phyloP scores from a whole-genome alignment of 2,797 vertebrate genomes.

The Syncerus caffer region DNA sequence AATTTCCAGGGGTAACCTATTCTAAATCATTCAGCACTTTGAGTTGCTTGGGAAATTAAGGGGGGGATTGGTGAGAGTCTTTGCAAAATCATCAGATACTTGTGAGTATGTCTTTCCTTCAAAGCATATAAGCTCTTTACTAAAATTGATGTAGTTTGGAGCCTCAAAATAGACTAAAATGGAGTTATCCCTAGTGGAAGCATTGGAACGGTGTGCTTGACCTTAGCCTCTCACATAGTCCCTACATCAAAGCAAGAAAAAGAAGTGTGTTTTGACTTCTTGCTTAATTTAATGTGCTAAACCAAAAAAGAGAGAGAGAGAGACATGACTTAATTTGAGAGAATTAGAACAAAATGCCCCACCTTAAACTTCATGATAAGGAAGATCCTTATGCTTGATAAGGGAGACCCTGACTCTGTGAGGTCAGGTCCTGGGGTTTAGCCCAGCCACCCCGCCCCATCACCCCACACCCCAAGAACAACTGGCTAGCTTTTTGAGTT shows the following conservation, averaged over 20 bases:
- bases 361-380: neutral
- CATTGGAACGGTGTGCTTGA: neutral
- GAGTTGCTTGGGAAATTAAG: neutral
- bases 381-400: neutral
- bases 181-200: neutral
- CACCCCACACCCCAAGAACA: neutral
- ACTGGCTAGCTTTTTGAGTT: neutral
- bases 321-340: neutral
- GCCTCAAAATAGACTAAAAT: neutral
- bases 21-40: neutral
- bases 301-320: neutral
- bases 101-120: neutral
- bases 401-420: neutral
- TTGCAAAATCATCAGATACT: neutral
- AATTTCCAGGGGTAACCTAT: neutral
- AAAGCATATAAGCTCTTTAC: neutral
- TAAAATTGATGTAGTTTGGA: neutral
- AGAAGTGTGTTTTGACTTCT: neutral
- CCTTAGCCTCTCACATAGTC: neutral
- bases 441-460: neutral
- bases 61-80: neutral
- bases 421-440: neutral
- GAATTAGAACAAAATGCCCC: constrained; percentile 21
- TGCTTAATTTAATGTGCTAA: neutral
- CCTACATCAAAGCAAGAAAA: neutral